Base-by-base conservation (phyloP, 2,113 vertebrate species). In the Catharus minimus region DNA sequence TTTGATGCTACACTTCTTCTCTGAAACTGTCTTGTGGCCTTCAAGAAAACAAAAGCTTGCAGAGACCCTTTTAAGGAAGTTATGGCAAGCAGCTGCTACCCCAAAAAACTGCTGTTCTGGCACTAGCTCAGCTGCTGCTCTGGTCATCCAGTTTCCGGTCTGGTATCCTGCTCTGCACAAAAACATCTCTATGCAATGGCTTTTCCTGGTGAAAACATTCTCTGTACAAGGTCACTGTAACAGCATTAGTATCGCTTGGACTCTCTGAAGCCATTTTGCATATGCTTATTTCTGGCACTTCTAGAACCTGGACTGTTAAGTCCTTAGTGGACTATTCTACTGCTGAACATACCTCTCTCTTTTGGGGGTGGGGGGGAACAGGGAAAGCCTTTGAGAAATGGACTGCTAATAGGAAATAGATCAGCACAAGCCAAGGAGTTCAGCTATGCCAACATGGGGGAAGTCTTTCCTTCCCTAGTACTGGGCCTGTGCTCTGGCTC, bases 151-250 rank as follows among this genome's bases (percentile, higher is more conserved):
- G 66, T 93, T 96, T 95, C 94, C 67, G 10, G 57, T 79, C 74
- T 92, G 55, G 74, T 90, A 92, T 96, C 86, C 93, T 94, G 84
- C n/a, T 76, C 74, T 90, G 73, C 30, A 89, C 77, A 90, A 86
- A 95, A 72, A 89, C 43, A 52, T 62, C 12, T 83, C 81, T 93
- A 60, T 95, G 80, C 69, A 75, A 11, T 71, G 46, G 26, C 32
- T 71, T 60, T 88, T 88, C 39, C 81, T 89, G 44, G 28, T 61
- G 30, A 44, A 88, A 84, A 33, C 15, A 13, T 60, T 75, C 17
- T 62, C n/a, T 55, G 44, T 86, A 58, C 58, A 84, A 73, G 30
- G 44, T 66, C 60, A 55, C 46, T 82, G 66, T 87, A 82, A 44
- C 18, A 73, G 13, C n/a, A 18, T 49, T 89, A 33, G 28, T 55